These are phyloP conservation scores for Macrosoma leucophasiata DNA, from an alignment of 2,888 invertebrate genomes.

Conservation along the genomic window DNA sequence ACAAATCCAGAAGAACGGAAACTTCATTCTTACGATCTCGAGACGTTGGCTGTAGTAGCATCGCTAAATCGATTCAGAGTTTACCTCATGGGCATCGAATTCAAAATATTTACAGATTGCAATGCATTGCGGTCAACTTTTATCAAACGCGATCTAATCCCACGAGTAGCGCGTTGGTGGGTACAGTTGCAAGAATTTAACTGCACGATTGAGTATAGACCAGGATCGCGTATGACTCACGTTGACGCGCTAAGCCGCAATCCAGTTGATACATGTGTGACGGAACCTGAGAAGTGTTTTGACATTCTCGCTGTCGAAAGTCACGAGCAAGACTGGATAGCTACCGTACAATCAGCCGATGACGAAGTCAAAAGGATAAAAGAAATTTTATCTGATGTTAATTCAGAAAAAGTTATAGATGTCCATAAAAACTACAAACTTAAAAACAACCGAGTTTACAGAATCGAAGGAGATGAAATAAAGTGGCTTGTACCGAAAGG, in stretches of 20 bases:
- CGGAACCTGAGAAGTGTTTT: too few species aligned
- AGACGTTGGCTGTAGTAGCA: conserved; percentile 12
- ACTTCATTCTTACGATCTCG: conserved; percentile 36
- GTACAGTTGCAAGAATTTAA: conserved; percentile 11
- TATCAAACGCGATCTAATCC: conserved; percentile 13
- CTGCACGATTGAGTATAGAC: conserved; percentile 11
- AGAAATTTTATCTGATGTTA: too few species aligned
- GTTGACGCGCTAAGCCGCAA: conserved; percentile 9
- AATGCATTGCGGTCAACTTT: conserved; percentile 4
- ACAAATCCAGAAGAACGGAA: conserved; percentile 32
- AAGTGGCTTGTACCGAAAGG: conserved; percentile 27
- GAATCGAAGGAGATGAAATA: conserved; percentile 11
- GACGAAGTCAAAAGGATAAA: too few species aligned
- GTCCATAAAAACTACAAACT: conserved; percentile 22
- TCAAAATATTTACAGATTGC: conserved; percentile 14
- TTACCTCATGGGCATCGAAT: conserved; percentile 8
- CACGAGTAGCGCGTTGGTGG: conserved; percentile 29
- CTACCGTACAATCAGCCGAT: too few species aligned
- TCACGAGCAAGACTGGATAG: too few species aligned
- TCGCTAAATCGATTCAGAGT: conserved; percentile 10
- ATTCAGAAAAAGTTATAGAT: too few species aligned
- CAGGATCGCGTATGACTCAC: conserved; percentile 6
- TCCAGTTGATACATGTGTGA: too few species aligned
- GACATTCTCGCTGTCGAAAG: too few species aligned
- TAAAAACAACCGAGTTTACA: conserved; percentile 19